phyloP scores from a whole-genome alignment of 2,888 invertebrate genomes.

The Gisinianus flammeolus region DNA sequence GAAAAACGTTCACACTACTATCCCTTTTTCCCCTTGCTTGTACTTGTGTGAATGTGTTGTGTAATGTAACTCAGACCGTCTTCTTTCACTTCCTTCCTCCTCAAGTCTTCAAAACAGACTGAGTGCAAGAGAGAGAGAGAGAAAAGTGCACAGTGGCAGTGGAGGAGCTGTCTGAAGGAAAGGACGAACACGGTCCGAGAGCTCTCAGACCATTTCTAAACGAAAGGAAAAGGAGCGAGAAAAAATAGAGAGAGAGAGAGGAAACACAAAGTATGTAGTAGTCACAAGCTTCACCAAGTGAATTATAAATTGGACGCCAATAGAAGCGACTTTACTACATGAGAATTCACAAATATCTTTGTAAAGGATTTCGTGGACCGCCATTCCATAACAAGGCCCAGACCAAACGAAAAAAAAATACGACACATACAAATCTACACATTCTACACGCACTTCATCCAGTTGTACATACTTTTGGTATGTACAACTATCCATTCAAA shows the following conservation, averaged over 20 bases:
- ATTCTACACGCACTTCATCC: background rate
- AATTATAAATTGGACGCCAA: constrained; percentile 32
- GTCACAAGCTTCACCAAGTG: constrained; percentile 16
- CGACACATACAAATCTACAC: background rate
- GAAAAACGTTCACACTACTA: background rate
- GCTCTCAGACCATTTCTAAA: background rate
- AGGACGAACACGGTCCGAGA: background rate
- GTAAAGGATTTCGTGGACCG: no score
- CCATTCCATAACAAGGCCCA: no score
- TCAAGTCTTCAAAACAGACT: constrained; percentile 36
- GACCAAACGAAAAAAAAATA: background rate
- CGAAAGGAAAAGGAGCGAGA: background rate
- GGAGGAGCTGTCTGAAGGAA: constrained; percentile 3
- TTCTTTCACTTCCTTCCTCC: constrained; percentile 29
- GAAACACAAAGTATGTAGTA: background rate
- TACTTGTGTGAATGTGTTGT: no score
- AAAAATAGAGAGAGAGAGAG: background rate
- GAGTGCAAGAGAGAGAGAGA: background rate
- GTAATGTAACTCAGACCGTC: no score
- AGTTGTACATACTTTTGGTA: background rate
- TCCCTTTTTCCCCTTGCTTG: background rate
- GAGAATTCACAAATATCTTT: constrained; percentile 12
- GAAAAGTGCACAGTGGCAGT: background rate
- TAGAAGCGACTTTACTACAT: constrained; percentile 3
- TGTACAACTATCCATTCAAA: background rate